Evolutionary conservation across 2,888 invertebrate species (phyloP), one percentile per base, ranked within the genome.

Genomic region (Pollenia angustigena): DNA sequence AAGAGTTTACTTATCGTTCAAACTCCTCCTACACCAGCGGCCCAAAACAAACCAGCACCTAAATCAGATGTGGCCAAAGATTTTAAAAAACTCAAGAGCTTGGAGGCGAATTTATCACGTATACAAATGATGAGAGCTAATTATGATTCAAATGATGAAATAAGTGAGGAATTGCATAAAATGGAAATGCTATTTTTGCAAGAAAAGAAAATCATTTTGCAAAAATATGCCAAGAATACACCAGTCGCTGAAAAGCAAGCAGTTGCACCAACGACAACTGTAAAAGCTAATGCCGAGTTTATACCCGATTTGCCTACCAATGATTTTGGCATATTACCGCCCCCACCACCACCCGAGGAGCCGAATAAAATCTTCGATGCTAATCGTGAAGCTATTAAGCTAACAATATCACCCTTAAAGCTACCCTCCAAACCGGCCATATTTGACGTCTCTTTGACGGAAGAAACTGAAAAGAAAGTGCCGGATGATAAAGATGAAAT

Each of bases 71-170:
- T 92, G 4, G 92, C 91, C 60, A 91, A 89, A 62, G 92, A 92
- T 78, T 89, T 92, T 81, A 92, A 92, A 44, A 92, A 92, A 72
- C 89, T 92, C 0, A 92, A 92, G 75, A 92, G 89, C 46, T 88
- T 92, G 0, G 93, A 92, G 58, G 92, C 91, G 23, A 92, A 92
- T 81, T 87, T 92, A 12, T 90, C 91, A 2, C 91, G 92, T 68
- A 92, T 93, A 79, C 92, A 92, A 87, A 92, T 90, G 90, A 92
- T 92, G 92, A 90, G 93, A 1, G 91, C 92, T 10, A 92, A 92
- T 72, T 93, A 91, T 69, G 92, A 92, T 83, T 91, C 92, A 0
- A 92, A 91, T 0, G 92, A 92, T 87, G 92, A 92, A 86, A 91
- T 92, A 2, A 91, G 92, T 76, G 92, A 92, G 58, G 93, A 92